Evolutionary conservation across 1,140 invertebrate genomes (phyloP), one percentile per base, ranked within the genome.

Genomic region (Meloidogyne exigua): DNA sequence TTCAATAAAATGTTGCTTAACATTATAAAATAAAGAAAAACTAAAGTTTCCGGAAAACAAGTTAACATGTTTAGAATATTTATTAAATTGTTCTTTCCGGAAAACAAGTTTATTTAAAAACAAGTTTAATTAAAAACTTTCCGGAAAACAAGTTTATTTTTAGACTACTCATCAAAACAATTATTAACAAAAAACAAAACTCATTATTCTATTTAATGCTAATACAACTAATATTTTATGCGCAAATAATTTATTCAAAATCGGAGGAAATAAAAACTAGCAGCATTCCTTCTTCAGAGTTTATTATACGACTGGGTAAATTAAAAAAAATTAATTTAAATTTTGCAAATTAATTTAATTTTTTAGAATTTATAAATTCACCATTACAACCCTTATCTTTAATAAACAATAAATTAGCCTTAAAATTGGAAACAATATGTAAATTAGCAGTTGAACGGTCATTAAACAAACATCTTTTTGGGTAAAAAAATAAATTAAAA

Each of bases 381-480:
- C 39, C 42, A 26, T 9, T 62, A 18, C 42, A 70, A 44, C 42
- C 25, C 0, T 25, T 70, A 62, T 25, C 23, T 21, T 25, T 62
- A 18, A 70, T n/a, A 39, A 36, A 25, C 36, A 28, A 18, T 9
- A 23, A 70, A 10, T 57, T 73, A 1, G 11, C 21, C 11, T 32
- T 18, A 21, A 62, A 49, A 13, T 36, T 73, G n/a, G 71, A 73
- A 65, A 36, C 23, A 15, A 73, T 73, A 64, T 73, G 71, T 63
- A 49, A 44, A 21, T 23, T 73, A 21, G 71, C 71, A 18, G 15
- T 63, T 12, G 42, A 36, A 21, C 21, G 49, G n/a, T 62, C 71
- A n/a, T 18, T 73, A 65, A n/a, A 7, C 7, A 32, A 28, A 21
- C 71, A 73, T 63, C 57, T 73, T 57, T 73, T 73, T 36, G 71